A percentile compares a stretch with the other conserved stretches of the same genome.
These are phyloP conservation scores for Natrix natrix DNA, from an alignment of 2,797 vertebrate species.

Conservation along the genomic window DNA sequence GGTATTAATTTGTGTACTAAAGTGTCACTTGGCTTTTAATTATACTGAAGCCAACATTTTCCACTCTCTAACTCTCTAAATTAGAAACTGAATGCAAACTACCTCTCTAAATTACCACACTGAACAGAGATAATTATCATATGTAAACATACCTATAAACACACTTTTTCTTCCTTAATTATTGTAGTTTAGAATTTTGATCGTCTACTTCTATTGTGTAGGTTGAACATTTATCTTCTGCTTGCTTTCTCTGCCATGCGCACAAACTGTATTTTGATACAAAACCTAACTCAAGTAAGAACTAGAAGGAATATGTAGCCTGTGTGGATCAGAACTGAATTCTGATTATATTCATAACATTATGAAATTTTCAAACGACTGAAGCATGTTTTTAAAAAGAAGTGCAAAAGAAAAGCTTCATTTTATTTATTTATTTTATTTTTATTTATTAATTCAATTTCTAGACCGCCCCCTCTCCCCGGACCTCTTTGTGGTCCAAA, in stretches of 20 bases:
- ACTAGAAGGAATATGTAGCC: background rate
- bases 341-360: background rate
- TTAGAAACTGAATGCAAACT: conserved; percentile 40
- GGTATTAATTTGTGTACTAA: conserved; percentile 52
- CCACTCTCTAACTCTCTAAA: conserved; percentile 54
- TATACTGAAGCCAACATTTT: conserved; percentile 51
- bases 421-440: no score
- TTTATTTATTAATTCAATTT: no score
- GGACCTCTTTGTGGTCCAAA: no score
- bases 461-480: no score
- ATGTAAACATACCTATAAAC: background rate
- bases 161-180: background rate
- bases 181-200: background rate
- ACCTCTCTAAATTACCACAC: background rate
- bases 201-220: background rate
- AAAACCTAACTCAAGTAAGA: background rate
- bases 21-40: conserved; percentile 61
- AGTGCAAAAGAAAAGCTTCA: background rate
- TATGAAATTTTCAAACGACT: background rate
- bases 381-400: background rate
- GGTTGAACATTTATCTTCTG: background rate
- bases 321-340: background rate
- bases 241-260: background rate
- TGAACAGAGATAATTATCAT: conserved; percentile 32
- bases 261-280: background rate